Percentiles rank a stretch among this genome's conserved stretches.
phyloP scores from a whole-genome alignment of 1,140 invertebrate species.

The Limonius californicus region DNA sequence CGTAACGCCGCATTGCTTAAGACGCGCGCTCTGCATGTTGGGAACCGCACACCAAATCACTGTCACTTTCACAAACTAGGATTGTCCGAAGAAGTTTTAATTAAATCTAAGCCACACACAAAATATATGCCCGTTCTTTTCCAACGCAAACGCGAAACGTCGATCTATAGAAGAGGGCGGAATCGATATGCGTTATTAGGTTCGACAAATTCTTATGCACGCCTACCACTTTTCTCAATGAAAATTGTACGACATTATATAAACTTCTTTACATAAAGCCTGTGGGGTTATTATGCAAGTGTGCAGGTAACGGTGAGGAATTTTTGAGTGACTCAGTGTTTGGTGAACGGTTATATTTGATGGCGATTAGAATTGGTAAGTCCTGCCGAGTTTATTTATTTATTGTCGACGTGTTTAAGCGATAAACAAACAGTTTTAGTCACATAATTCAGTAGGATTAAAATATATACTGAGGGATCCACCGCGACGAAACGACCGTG shows the following conservation, averaged over 20 bases:
- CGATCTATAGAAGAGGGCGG: not conserved
- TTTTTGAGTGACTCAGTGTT: not conserved
- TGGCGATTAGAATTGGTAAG: not conserved
- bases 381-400: not conserved
- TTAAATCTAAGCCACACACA: not conserved
- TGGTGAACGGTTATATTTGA: not conserved
- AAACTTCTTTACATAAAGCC: not conserved
- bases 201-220: not conserved
- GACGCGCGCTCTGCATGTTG: conserved; percentile 18
- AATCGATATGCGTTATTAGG: conserved; percentile 4
- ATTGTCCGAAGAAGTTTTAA: not conserved
- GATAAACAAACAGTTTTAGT: no score
- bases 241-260: not conserved
- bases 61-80: conserved; percentile 21
- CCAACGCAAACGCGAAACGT: no score
- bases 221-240: conserved; percentile 6
- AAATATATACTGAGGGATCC: no score
- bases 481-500: no score
- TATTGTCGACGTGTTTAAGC: no score
- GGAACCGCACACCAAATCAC: conserved; percentile 17
- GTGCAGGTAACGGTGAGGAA: not conserved
- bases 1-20: no score
- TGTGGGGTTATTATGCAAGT: not conserved
- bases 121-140: no score
- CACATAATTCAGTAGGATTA: no score